These are phyloP conservation scores for Antechinus stuartii DNA, from an alignment of 2,113 vertebrate genomes.

Conservation along the genomic window DNA sequence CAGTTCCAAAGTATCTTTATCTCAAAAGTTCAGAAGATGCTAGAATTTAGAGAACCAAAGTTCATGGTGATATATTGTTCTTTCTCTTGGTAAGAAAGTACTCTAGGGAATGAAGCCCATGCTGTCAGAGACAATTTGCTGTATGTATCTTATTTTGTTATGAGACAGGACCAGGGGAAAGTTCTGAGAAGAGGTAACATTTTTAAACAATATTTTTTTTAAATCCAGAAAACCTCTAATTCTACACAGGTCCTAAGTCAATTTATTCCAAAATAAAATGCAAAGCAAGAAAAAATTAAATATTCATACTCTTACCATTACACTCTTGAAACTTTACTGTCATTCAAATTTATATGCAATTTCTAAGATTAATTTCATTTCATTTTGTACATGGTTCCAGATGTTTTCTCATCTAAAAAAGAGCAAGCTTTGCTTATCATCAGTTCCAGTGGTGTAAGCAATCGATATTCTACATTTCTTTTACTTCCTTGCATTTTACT, in stretches of 20 bases:
- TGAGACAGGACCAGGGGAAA: neutral
- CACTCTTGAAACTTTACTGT: neutral
- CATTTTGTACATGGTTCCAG: conserved; percentile 30
- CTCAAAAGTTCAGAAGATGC: neutral
- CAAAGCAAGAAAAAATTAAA: conserved; percentile 41
- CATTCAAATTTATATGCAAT: conserved; percentile 54
- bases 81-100: neutral
- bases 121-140: neutral
- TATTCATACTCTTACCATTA: neutral
- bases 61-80: neutral
- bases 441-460: conserved; percentile 20
- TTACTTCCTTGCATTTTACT: neutral
- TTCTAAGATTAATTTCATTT: conserved; percentile 54
- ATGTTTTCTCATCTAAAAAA: conserved; percentile 43
- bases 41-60: neutral
- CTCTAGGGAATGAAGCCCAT: neutral
- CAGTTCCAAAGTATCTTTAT: conserved; percentile 5
- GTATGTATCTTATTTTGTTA: neutral
- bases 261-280: conserved; percentile 15
- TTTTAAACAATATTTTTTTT: neutral
- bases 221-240: neutral
- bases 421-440: conserved; percentile 6
- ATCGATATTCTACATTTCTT: conserved; percentile 30
- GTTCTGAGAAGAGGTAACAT: neutral
- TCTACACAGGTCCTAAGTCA: neutral